Base-by-base conservation (phyloP, 2,888 invertebrate genomes). In the Atherix ibis region DNA sequence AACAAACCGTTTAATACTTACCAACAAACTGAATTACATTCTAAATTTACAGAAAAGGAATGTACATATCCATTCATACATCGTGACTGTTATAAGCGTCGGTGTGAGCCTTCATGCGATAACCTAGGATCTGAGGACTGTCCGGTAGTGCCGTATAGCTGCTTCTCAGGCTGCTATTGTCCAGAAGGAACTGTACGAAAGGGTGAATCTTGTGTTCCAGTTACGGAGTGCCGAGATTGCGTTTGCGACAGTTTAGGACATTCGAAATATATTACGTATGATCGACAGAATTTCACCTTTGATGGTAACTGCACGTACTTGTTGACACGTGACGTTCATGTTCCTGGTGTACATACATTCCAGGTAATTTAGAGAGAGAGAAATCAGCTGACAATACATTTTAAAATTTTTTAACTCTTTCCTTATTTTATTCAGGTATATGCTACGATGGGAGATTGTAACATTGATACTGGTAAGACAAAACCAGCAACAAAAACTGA, bases 261-360 rank as follows among this genome's bases (percentile, higher is more conserved):
- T 32, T 75, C 84, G 1, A 79, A 84, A 49, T 85, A 82, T 56
- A 67, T 75, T 38, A 83, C 81, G 18, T 92, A 85, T 51, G 89
- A 91, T 53, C 73, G 77, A 15, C 73, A 70, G 40, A 76, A 79
- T 47, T 76, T 80, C 45, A 79, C 79, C 0, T 79, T 82, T 55
- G 73, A 78, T 43, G 84, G 83, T 4, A 83, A 83, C 54, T 91
- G 91, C 54, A 82, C 82, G 0, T 88, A 87, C 52, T 65, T 87
- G 18, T 70, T 85, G 33, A 76, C 84, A 0, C 62, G 78, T 19
- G 76, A 79, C 54, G 60, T 66, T 31, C 64, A 65, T 27, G 51
- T 65, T 1, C 64, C 67, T 0, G 68, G 67, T 8, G 54, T 51
- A n/a, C 50, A 54, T 36, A 54, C 50, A 3, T 58, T 58, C 50